These are phyloP conservation scores for Colossoma macropomum DNA, from an alignment of 2,113 vertebrate species.

Conservation along the genomic window DNA sequence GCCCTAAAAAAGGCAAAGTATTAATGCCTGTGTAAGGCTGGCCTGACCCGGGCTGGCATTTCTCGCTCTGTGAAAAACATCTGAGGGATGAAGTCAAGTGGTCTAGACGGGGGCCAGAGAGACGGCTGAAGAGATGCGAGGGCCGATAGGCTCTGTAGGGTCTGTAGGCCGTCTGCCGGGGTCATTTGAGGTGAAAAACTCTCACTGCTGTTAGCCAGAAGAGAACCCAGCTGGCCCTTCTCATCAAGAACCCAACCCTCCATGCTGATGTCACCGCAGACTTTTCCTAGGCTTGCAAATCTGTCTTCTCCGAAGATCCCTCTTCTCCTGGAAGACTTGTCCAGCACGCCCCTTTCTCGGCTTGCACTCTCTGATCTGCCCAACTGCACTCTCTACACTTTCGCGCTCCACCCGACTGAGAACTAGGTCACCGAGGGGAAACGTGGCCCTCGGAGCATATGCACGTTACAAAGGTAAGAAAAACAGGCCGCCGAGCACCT, in stretches of 20 bases:
- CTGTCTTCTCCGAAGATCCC: constrained; percentile 55
- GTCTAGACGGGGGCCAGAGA: constrained; percentile 46
- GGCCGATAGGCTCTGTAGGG: constrained; percentile 26
- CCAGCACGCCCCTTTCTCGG: constrained; percentile 51
- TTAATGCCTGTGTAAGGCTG: constrained; percentile 33
- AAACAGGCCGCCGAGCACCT: constrained; percentile 45
- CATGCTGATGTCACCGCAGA: constrained; percentile 32
- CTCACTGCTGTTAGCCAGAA: neutral
- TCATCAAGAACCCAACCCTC: constrained; percentile 10
- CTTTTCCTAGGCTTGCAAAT: constrained; percentile 33
- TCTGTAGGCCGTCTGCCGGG: constrained; percentile 28
- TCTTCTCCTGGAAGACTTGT: constrained; percentile 31
- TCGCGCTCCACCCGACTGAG: constrained; percentile 65
- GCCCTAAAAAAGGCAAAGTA: constrained; percentile 7
- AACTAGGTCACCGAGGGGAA: constrained; percentile 81
- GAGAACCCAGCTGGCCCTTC: constrained; percentile 19
- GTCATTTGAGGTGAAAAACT: constrained; percentile 44
- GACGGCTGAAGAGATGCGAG: constrained; percentile 42
- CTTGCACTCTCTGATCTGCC: constrained; percentile 67
- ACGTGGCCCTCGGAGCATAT: constrained; percentile 77
- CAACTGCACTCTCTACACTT: constrained; percentile 56
- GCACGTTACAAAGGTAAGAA: constrained; percentile 54
- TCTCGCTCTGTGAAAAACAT: constrained; percentile 49
- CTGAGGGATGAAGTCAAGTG: constrained; percentile 54
- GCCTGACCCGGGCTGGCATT: constrained; percentile 40